Evolutionary conservation across 2,888 invertebrate species (phyloP).

Genomic region (Muschampia plurimacula): DNA sequence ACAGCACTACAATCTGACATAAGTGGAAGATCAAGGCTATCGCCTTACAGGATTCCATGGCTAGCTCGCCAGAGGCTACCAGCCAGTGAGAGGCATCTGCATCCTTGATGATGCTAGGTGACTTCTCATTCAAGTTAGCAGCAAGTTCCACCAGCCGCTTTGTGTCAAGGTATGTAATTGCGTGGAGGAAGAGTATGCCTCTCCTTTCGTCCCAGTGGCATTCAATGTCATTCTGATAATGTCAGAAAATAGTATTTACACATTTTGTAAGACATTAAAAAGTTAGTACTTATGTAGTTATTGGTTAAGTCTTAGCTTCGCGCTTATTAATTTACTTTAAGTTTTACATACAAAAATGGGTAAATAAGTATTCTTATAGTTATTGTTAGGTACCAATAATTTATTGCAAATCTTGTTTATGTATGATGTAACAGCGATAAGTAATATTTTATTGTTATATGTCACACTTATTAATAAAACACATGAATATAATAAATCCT

Average conservation of each 20-base stretch:
- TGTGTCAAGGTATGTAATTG: constrained; percentile 78
- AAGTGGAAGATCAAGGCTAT: constrained; percentile 92
- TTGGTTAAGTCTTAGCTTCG: no score
- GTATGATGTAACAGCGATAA: no score
- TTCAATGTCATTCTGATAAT: constrained; percentile 82
- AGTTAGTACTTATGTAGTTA: no score
- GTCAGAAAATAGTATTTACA: neutral
- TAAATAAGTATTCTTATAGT: no score
- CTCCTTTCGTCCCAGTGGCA: constrained; percentile 85
- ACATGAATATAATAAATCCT: constrained; percentile 34
- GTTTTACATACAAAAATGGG: no score
- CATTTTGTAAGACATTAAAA: neutral
- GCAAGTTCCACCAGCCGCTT: constrained; percentile 64
- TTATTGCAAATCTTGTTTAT: no score
- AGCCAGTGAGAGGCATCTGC: constrained; percentile 86
- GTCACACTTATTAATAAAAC: neutral
- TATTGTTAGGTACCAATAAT: no score
- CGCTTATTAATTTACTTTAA: no score
- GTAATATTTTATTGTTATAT: no score
- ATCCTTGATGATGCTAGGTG: constrained; percentile 70
- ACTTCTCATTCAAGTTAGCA: constrained; percentile 63
- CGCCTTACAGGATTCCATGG: constrained; percentile 86
- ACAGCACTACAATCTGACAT: constrained; percentile 90
- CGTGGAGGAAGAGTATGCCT: constrained; percentile 82
- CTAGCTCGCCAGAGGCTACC: constrained; percentile 83